Evolutionary conservation across 2,797 vertebrate species (phyloP), one percentile per base, ranked within the genome.

Genomic region (Falco peregrinus): DNA sequence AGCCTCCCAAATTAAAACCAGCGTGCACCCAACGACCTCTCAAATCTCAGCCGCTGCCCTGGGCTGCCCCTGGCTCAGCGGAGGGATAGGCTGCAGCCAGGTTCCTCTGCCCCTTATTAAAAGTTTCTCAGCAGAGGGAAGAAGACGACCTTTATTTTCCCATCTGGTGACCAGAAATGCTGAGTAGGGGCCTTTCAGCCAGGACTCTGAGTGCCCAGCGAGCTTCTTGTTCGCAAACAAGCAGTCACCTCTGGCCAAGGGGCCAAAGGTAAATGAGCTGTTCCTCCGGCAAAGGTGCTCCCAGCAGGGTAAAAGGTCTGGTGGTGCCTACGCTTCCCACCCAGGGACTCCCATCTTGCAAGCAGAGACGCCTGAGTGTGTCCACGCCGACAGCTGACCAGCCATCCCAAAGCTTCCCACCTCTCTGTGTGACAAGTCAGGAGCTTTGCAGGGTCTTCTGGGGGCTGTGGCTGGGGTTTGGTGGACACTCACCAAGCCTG

Each of bases 1-100:
- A 96, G 78, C 95, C 87, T 35, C 89, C 67, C 80, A 96, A 96
- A 97, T 97, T 94, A 97, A 97, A 95, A 41, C 13, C 6, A 1
- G 17, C 2, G 4, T 4, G 11, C 51, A n/a, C 45, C 59, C 65
- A 15, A 2, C 4, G 78, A 87, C 88, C 94, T 94, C 71, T 81
- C 84, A 77, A 51, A 95, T 50, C 94, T 54, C 11, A 0, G 70
- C 43, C 0, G 2, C 65, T 93, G 95, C 75, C 96, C 94, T 21
- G 33, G 54, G 37, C 82, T 81, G 94, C 75, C 73, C 94, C 61
- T 0, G 9, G 88, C 91, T 87, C 84, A 48, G 73, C 2, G 4
- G 26, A 31, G 13, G 25, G 1, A 11, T 39, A 41, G 51, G 35
- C 79, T 56, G 60, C 71, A 39, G 33, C 26, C 54, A 20, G n/a